Base-by-base conservation (phyloP, 2,113 vertebrate genomes). In the Albula glossodonta region DNA sequence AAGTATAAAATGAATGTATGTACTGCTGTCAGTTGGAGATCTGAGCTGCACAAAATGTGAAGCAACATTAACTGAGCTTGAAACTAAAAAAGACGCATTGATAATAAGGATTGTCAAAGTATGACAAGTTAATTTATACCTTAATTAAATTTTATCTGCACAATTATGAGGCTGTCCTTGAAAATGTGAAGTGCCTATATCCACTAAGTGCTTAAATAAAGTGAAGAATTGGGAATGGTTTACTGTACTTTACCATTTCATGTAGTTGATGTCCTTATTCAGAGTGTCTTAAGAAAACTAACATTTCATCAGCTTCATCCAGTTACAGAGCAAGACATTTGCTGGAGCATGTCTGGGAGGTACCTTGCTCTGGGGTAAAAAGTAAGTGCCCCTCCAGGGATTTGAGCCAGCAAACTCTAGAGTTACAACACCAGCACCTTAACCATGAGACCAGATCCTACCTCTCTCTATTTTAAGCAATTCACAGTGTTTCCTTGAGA, bases 71-170 rank as follows among this genome's bases (percentile, higher is more conserved):
- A 80, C 2, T 80, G 78, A 49, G 41, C 41, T 85, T 85, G 63
- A 86, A 15, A 50, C 25, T 66, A 60, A 22, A 48, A 8, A 82
- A 51, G 80, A 85, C 10, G 17, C 53, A 52, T 9, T 49, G 77
- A 57, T 48, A 48, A 25, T 78, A 57, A 56, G 41, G 19, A 15
- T 66, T 25, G 57, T 52, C 10, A 78, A 70, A 83, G 57, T n/a
- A 17, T 50, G 19, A 53, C 56, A 4, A 11, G 77, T 80, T 88
- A 51, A 86, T 86, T 81, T 88, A 81, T 57, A 53, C 56, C 25
- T 83, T 80, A 19, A 83, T 86, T 56, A 70, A 86, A 48, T 49
- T 70, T 84, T 82, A 77, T 74, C 84, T 51, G 50, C 78, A 57
- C 77, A 80, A 70, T 53, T 86, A 70, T 66, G n/a, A 41, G 78